Evolutionary conservation across 2,113 vertebrate species (phyloP).

Genomic region (Rostratula benghalensis): DNA sequence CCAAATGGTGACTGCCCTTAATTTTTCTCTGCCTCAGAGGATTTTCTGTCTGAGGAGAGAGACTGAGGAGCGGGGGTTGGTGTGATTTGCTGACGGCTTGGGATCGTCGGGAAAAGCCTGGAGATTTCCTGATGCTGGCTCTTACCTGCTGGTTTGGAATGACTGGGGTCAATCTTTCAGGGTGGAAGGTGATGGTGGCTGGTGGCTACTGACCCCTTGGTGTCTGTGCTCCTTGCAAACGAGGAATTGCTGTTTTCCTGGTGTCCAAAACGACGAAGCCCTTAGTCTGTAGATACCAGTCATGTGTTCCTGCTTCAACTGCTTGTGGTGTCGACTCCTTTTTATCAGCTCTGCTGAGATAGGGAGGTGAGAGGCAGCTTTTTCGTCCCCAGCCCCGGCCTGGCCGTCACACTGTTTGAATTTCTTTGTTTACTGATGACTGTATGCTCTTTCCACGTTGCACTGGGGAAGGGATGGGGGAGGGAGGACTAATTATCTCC

Average conservation of each 20-base stretch:
- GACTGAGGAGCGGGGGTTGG: not conserved
- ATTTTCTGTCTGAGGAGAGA: not conserved
- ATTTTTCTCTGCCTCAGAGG: not conserved
- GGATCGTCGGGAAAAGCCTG: not conserved
- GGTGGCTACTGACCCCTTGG: fast-evolving
- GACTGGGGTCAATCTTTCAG: not conserved
- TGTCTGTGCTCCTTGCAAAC: not conserved
- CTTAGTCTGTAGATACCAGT: not conserved
- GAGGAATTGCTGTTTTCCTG: not conserved
- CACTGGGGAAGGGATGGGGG: not conserved
- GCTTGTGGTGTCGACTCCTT: not conserved
- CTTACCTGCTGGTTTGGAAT: not conserved
- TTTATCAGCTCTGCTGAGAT: not conserved
- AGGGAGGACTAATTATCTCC: not conserved
- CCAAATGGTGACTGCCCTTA: not conserved
- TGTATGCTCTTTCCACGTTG: not conserved
- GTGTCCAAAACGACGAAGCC: not conserved
- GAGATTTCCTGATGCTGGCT: not conserved
- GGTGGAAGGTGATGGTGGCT: not conserved
- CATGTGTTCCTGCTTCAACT: not conserved
- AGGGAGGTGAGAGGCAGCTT: not conserved
- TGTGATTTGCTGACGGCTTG: not conserved
- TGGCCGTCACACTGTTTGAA: not conserved
- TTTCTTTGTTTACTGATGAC: conserved; percentile 30
- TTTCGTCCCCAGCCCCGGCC: not conserved